Evolutionary conservation across 2,888 invertebrate species (phyloP), one percentile per base, ranked within the genome.

Genomic region (Calliphora vomitoria): DNA sequence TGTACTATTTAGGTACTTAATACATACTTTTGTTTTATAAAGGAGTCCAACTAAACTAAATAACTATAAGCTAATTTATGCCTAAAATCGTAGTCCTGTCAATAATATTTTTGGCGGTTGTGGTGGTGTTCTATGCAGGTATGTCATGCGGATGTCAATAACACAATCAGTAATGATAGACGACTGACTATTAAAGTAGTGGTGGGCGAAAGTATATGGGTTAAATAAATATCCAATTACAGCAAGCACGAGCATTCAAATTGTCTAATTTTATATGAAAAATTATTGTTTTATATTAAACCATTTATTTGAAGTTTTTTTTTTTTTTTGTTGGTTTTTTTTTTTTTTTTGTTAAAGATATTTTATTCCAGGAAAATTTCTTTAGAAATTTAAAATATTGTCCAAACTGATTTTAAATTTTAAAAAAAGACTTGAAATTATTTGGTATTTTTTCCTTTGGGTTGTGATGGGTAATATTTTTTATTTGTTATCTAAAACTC

Each of bases 141-240:
- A 5, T 10, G 20, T 60, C n/a, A 44, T 8, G 20, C 13, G 53
- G n/a, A 18, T 47, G 64, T 47, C 60, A 44, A n/a, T 68, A 18
- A 38, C 5, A 50, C 20, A 62, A 69, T 44, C 25, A 74, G n/a
- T 79, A 79, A 75, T 75, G 20, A 69, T 41, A 60, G 13, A 3
- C 35, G n/a, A 18, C 18, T 58, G 10, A 20, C n/a, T 47, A 66
- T 74, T 74, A 41, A 71, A n/a, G 50, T 1, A 58, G 31, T 18
- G 25, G 13, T 44, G 4, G 44, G 15, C 68, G 71, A 1, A 11
- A 47, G 8, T 71, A 75, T 85, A 20, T 75, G 62, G 68, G 62
- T 44, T 85, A 85, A 64, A 55, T 44, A 85, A 79, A 69, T 62
- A 75, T 8, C 5, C 53, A 79, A 72, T 84, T 72, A 74, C 41